Base-by-base conservation (phyloP, 2,888 invertebrate species). In the Amblyjoppa fuscipennis region DNA sequence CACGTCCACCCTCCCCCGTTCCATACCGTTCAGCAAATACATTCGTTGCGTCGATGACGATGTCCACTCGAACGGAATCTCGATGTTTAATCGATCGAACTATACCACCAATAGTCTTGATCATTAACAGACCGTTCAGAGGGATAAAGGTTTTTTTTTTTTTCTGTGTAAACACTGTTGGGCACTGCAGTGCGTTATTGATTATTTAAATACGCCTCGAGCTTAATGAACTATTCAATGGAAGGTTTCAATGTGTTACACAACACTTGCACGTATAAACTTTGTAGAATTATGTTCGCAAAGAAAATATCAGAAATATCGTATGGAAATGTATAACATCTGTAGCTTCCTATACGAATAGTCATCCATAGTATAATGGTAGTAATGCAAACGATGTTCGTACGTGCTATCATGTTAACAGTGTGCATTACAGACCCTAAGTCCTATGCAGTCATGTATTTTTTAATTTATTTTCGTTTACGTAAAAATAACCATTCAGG, bases 21-120 rank as follows among this genome's bases (percentile, higher is more conserved):
- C 53, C 70, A 20, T 66, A 38, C 45, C 34, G 56, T 6, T 31
- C 49, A 77, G 73, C 78, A 34, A 76, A 77, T 77, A 69, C 49
- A 25, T 51, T 73, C 45, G 59, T 56, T 80, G 45, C 31, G 28
- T 53, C 81, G 73, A 81, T 74, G 84, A 74, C 53, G 59, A 45
- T 84, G 84, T 78, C 77, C 28, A 38, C 80, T 68, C 68, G 31
- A 68, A 84, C 76, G 51, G 66, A 84, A 77, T 81, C 69, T 74
- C 77, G 64, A 38, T 74, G 77, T 74, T 81, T 53, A 84, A 81
- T 81, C 81, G 64, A 81, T 81, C 77, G 81, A 77, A 53, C 51
- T 41, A 51, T 41, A 51, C 64, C 77, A 31, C 77, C 77, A 34
- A 69, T 20, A 66, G 56, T 71, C 69, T 75, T 31, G 71, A 9